Evolutionary conservation across 2,113 vertebrate species (phyloP).

Genomic region (Guaruba guarouba): DNA sequence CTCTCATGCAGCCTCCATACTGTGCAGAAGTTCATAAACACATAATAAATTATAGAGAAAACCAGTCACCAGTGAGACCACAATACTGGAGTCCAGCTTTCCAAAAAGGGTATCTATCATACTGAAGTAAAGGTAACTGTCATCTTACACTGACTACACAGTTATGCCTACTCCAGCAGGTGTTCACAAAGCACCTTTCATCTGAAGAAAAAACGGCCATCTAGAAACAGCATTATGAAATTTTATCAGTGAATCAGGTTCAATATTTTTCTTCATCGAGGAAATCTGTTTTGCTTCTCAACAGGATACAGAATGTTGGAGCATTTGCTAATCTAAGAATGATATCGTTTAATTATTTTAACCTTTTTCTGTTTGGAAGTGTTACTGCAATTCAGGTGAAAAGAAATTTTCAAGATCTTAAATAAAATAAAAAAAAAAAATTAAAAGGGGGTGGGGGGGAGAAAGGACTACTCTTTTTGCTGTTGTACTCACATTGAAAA

Average conservation of each 20-base stretch:
- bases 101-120: constrained; percentile 12
- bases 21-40: constrained; percentile 30
- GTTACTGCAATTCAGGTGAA: background rate
- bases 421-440: background rate
- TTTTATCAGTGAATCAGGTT: background rate
- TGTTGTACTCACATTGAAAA: constrained; percentile 76
- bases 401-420: background rate
- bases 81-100: background rate
- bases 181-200: constrained; percentile 9
- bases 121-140: constrained; percentile 24
- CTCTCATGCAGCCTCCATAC: constrained; percentile 15
- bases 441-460: accelerated
- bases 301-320: background rate
- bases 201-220: constrained; percentile 12
- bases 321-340: constrained; percentile 3
- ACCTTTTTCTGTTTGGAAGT: background rate
- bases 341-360: background rate
- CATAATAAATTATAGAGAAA: constrained; percentile 27
- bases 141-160: background rate
- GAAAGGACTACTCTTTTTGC: background rate
- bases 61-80: background rate
- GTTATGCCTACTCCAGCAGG: background rate
- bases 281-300: constrained; percentile 20
- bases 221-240: constrained; percentile 15
- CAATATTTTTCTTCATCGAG: background rate